Percentiles rank a stretch among this genome's conserved stretches.
phyloP scores from a whole-genome alignment of 23 tunicate species.

The Aplidium turbinatum region DNA sequence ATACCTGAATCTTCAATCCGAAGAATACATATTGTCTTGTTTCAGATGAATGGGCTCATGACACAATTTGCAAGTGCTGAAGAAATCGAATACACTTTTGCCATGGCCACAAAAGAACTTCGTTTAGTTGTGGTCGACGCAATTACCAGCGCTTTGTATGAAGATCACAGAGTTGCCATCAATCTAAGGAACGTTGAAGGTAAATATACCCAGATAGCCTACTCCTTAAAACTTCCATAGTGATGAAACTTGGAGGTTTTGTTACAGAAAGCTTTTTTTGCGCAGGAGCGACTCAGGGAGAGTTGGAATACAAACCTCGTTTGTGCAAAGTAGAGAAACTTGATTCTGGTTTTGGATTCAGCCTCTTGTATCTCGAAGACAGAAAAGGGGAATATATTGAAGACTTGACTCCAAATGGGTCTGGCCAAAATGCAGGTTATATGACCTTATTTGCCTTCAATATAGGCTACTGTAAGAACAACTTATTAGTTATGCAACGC shows the following conservation, averaged over 20 bases:
- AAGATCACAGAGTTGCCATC: conserved; percentile 75
- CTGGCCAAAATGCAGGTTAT: conserved; percentile 86
- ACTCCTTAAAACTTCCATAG: neutral
- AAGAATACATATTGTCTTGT: neutral
- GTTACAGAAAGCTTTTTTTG: neutral
- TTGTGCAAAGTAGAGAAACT: conserved; percentile 61
- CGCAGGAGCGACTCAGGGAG: conserved; percentile 75
- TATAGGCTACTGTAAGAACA: too few species aligned
- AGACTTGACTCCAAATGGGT: conserved; percentile 68
- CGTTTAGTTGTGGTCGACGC: conserved; percentile 68
- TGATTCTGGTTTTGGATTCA: conserved; percentile 84
- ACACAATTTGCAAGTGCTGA: conserved; percentile 54
- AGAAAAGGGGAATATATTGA: conserved; percentile 98
- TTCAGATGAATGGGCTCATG: conserved; percentile 85
- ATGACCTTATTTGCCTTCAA: too few species aligned
- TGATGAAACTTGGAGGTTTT: neutral
- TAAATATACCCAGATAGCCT: neutral
- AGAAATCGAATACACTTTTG: conserved; percentile 66
- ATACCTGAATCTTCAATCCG: too few species aligned
- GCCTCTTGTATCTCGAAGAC: conserved; percentile 92
- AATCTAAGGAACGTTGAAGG: conserved; percentile 95
- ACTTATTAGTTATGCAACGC: too few species aligned
- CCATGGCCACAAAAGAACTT: conserved; percentile 54
- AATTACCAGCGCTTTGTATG: conserved; percentile 58
- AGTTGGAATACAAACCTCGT: conserved; percentile 72